Conservation (phyloP, 2,113 vertebrate species). For the Apistogramma diplotaenia region DNA sequence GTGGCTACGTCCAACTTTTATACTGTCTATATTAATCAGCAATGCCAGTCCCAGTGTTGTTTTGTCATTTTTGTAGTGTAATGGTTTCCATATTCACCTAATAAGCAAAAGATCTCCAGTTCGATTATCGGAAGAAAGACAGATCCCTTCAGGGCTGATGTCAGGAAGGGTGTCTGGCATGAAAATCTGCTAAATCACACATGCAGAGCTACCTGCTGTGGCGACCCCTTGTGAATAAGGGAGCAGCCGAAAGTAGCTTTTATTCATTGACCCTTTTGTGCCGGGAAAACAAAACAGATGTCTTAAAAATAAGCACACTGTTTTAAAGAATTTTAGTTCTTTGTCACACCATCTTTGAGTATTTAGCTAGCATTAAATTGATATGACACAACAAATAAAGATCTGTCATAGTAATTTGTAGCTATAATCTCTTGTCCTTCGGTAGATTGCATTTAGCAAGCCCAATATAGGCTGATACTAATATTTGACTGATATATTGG, state of each 20-base stretch:
- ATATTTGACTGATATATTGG: neutral
- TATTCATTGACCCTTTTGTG: neutral
- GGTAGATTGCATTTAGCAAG: too few relatives aligned
- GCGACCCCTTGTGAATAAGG: neutral
- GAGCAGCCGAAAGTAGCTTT: neutral
- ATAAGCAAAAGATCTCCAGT: neutral
- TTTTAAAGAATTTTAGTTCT: neutral
- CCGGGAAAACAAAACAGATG: neutral
- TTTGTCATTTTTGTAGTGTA: neutral
- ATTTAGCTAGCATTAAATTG: neutral
- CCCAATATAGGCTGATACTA: neutral
- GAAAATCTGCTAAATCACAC: neutral
- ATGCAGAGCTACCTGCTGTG: neutral
- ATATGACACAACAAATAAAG: neutral
- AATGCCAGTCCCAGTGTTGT: neutral
- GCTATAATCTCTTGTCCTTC: neutral
- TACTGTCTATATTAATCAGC: neutral
- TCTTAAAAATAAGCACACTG: neutral
- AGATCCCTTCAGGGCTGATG: neutral
- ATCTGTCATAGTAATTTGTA: neutral
- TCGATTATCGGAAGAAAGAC: neutral
- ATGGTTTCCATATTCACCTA: neutral
- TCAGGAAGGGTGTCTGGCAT: neutral
- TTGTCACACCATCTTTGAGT: neutral
- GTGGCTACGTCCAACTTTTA: neutral